Evolutionary conservation across 2,113 vertebrate species (phyloP).

Genomic region (Gracilinanus agilis): DNA sequence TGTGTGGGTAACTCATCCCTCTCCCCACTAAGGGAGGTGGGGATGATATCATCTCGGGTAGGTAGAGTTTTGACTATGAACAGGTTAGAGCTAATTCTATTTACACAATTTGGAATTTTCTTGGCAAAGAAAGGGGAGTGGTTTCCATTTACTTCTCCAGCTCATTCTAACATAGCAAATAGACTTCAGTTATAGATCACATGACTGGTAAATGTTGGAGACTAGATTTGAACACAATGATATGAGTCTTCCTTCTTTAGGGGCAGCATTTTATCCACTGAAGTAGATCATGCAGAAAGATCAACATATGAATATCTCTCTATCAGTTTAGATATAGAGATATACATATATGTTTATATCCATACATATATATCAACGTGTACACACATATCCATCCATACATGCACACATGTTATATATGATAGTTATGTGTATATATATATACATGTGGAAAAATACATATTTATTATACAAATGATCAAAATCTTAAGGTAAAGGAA

Average conservation of each 20-base stretch:
- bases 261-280: background rate
- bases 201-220: background rate
- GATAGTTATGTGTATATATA: background rate
- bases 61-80: too few species aligned
- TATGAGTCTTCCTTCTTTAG: background rate
- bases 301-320: too few species aligned
- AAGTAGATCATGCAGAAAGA: too few species aligned
- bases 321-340: too few species aligned
- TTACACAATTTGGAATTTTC: too few species aligned
- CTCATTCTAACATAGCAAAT: background rate
- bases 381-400: background rate
- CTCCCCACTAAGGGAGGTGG: too few species aligned
- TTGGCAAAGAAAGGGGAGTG: background rate
- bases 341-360: too few species aligned
- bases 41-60: too few species aligned
- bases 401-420: background rate
- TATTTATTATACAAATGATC: too few species aligned
- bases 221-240: background rate
- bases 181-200: background rate
- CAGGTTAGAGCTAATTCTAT: too few species aligned
- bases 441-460: too few species aligned
- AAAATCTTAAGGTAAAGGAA: background rate
- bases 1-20: too few species aligned
- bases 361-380: background rate
- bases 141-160: background rate